A percentile compares a stretch with the other conserved stretches of the same genome.
phyloP scores from a whole-genome alignment of 2,113 vertebrate species.

The Redunca redunca region DNA sequence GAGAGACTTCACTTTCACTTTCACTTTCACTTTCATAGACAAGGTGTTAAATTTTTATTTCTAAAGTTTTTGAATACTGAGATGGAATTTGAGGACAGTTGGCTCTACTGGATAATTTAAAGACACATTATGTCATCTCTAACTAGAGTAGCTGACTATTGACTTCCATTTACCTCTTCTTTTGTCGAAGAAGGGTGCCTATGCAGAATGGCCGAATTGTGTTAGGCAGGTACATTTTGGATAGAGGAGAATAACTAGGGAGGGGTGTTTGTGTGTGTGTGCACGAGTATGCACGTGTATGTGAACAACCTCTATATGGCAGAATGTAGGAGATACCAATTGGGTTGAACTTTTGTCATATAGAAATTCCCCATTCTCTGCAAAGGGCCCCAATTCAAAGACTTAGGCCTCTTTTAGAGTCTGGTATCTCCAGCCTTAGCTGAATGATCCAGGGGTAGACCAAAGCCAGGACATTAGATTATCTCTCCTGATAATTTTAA shows the following conservation, averaged over 20 bases:
- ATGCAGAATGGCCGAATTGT: not conserved
- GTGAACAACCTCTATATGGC: not conserved
- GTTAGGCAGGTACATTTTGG: not conserved
- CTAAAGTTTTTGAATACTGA: not conserved
- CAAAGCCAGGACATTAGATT: not conserved
- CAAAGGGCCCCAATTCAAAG: not conserved
- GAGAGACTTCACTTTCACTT: too few species aligned
- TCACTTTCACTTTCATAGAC: not conserved
- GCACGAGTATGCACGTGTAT: fast-evolving
- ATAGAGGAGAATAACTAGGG: not conserved
- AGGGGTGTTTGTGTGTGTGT: not conserved
- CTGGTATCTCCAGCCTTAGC: not conserved
- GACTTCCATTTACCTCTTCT: not conserved
- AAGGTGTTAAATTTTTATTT: not conserved
- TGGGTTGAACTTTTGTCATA: not conserved
- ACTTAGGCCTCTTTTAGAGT: too few species aligned
- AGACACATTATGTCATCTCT: not conserved
- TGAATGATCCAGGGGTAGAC: not conserved
- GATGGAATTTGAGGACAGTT: not conserved
- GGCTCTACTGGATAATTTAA: not conserved
- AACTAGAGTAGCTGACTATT: not conserved
- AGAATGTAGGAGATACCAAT: not conserved
- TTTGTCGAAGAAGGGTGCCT: not conserved
- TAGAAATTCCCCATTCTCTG: not conserved
- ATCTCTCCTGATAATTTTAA: not conserved